Evolutionary conservation across 2,113 vertebrate genomes (phyloP).

Genomic region (Prunella fulvescens): DNA sequence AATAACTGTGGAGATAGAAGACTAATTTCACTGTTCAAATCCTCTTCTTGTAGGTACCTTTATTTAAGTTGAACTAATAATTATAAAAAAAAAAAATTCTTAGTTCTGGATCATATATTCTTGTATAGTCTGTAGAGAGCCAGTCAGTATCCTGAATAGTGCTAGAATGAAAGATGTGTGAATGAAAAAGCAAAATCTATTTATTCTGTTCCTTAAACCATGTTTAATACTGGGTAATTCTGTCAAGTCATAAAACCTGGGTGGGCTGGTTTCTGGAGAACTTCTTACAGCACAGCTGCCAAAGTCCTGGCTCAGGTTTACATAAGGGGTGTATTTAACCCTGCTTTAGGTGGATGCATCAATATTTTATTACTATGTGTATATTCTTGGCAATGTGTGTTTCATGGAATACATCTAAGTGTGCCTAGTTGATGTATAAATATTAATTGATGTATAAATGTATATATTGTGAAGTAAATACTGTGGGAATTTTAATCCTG

Average conservation of each 20-base stretch:
- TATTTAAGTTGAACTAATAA: background rate
- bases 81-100: background rate
- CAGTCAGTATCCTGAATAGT: background rate
- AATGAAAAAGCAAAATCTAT: background rate
- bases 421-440: background rate
- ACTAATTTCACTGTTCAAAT: background rate
- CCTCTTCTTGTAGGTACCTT: background rate
- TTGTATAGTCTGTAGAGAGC: background rate
- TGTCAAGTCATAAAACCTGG: conserved; percentile 59
- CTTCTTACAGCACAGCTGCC: conserved; percentile 21
- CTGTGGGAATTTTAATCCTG: background rate
- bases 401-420: background rate
- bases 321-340: conserved; percentile 14
- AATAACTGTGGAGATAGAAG: background rate
- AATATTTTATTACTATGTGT: background rate
- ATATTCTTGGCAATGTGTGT: background rate
- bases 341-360: background rate
- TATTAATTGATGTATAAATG: background rate
- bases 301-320: background rate
- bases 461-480: background rate
- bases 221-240: conserved; percentile 29
- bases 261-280: conserved; percentile 62
- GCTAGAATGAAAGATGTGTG: background rate
- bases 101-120: background rate
- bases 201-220: background rate